phyloP scores from a whole-genome alignment of 2,113 vertebrate species.

The Columba janthina region DNA sequence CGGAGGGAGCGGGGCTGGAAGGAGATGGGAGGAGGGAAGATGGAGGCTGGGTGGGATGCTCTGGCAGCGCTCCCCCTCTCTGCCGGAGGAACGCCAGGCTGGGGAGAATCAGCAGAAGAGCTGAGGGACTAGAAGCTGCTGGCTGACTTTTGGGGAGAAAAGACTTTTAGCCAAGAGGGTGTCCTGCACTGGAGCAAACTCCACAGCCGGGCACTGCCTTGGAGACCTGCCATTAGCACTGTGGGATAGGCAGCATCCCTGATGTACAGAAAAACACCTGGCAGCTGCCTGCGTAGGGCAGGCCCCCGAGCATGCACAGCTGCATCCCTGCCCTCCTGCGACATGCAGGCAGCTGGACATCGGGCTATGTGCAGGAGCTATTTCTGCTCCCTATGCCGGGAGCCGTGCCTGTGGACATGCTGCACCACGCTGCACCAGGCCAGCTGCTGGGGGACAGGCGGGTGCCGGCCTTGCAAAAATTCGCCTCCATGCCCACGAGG shows the following conservation, averaged over 20 bases:
- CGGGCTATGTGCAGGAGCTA: rapidly evolving
- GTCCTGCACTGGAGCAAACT: background rate
- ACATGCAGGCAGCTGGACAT: rapidly evolving
- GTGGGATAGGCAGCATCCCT: background rate
- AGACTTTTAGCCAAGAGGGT: background rate
- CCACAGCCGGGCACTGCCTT: rapidly evolving
- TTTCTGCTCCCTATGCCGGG: background rate
- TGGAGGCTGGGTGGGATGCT: slow-evolving; percentile 29
- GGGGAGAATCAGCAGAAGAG: background rate
- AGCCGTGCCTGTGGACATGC: rapidly evolving
- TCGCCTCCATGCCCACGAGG: rapidly evolving
- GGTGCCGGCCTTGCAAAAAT: background rate
- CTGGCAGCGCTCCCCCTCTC: background rate
- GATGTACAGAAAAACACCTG: rapidly evolving
- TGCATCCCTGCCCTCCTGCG: rapidly evolving
- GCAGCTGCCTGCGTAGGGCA: background rate
- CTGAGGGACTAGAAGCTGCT: background rate
- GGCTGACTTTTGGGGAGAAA: background rate
- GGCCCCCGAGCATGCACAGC: background rate
- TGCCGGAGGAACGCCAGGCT: background rate
- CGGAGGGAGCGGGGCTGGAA: background rate
- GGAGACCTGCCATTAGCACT: rapidly evolving
- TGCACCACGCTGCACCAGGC: rapidly evolving
- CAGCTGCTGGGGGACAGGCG: background rate
- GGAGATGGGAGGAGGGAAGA: background rate